phyloP scores from a whole-genome alignment of 2,888 invertebrate genomes.

The Athalia rosae region DNA sequence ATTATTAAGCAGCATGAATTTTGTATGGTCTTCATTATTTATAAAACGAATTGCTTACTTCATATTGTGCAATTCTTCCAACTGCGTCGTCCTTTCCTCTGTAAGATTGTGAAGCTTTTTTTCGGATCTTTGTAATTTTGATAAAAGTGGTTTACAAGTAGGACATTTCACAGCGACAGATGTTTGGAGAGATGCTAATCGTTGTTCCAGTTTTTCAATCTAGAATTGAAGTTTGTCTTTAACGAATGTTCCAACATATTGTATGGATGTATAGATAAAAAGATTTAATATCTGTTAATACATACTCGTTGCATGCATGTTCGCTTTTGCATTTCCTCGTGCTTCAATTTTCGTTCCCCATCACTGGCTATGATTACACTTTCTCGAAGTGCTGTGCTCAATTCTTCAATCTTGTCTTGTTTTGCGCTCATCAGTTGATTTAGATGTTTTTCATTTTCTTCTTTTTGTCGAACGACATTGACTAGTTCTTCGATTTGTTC shows the following conservation, averaged over 20 bases:
- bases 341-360: conserved; percentile 79
- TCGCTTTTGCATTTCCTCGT: conserved; percentile 80
- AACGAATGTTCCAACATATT: no score
- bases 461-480: conserved; percentile 63
- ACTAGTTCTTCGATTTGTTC: conserved; percentile 66
- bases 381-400: conserved; percentile 89
- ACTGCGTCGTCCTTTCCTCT: conserved; percentile 80
- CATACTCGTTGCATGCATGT: conserved; percentile 81
- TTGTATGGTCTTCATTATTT: background rate
- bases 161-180: conserved; percentile 82
- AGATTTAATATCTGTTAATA: conserved; percentile 27
- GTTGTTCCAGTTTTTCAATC: conserved; percentile 83
- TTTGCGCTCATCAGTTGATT: conserved; percentile 69
- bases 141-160: conserved; percentile 80
- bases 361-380: conserved; percentile 85
- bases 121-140: conserved; percentile 80
- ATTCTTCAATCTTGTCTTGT: conserved; percentile 80
- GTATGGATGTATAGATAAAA: no score
- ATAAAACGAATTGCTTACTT: conserved; percentile 78
- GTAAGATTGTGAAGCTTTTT: conserved; percentile 77
- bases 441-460: conserved; percentile 77
- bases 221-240: conserved; percentile 61
- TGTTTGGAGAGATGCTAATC: conserved; percentile 81
- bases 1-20: conserved; percentile 24
- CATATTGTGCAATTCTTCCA: conserved; percentile 86